These are phyloP conservation scores for Pocillopora verrucosa DNA, from an alignment of 64 coral and sea anemone genomes.

Conservation along the genomic window DNA sequence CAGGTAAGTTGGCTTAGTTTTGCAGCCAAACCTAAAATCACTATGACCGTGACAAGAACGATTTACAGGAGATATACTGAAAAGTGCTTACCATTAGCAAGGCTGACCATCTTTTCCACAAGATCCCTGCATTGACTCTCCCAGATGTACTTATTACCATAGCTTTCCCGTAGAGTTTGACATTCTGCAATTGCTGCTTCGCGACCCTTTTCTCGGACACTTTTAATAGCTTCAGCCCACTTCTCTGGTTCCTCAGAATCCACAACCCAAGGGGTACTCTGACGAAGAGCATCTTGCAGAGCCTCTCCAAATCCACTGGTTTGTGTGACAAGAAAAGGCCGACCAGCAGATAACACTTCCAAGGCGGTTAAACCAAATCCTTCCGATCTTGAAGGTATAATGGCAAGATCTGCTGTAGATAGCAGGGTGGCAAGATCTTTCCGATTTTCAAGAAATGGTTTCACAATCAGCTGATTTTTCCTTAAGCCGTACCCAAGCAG, in stretches of 20 bases:
- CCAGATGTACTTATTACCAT: neutral
- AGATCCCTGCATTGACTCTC: neutral
- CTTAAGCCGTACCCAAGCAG: neutral
- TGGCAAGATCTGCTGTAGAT: neutral
- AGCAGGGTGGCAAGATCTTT: neutral
- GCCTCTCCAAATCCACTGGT: conserved; percentile 18
- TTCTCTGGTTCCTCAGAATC: neutral
- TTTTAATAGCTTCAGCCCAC: conserved; percentile 4
- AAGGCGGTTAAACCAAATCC: conserved; percentile 1
- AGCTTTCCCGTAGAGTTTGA: neutral
- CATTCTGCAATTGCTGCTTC: neutral
- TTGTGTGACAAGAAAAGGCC: neutral
- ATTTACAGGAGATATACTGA: neutral
- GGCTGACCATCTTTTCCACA: neutral
- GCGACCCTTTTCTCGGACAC: neutral
- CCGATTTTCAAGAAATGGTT: neutral
- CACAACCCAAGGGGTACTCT: neutral
- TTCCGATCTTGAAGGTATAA: neutral
- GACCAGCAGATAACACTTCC: neutral
- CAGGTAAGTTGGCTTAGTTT: no score
- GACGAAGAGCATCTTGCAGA: neutral
- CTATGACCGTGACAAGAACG: no score
- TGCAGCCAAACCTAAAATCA: no score
- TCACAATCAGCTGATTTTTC: neutral
- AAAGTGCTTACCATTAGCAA: neutral